phyloP scores from a whole-genome alignment of 2,113 vertebrate genomes.

The Chloebia gouldiae region DNA sequence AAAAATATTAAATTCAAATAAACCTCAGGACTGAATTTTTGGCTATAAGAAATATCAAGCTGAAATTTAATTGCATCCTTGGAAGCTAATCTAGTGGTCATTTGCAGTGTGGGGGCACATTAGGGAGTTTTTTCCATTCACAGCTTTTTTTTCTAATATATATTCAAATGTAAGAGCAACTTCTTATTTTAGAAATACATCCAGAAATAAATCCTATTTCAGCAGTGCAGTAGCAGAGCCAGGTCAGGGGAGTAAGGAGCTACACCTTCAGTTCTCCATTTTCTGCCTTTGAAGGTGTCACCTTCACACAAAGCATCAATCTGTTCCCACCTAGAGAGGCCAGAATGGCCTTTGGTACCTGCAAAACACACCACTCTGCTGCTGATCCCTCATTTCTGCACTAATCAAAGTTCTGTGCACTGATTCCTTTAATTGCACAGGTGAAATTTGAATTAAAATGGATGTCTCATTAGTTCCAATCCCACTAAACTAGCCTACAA shows the following conservation, averaged over 20 bases:
- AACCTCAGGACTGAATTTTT: neutral
- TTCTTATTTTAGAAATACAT: neutral
- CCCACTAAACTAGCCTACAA: neutral
- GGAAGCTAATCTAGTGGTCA: neutral
- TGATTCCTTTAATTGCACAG: neutral
- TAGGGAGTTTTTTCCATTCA: neutral
- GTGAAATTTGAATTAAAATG: neutral
- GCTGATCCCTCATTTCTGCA: neutral
- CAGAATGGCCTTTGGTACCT: neutral
- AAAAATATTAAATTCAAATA: neutral
- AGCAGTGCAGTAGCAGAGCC: neutral
- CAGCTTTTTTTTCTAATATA: constrained; percentile 8
- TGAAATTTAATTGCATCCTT: neutral
- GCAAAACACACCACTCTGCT: neutral
- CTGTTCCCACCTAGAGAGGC: neutral
- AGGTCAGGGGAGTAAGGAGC: neutral
- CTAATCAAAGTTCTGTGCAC: neutral
- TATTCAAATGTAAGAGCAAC: neutral
- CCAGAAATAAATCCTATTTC: neutral
- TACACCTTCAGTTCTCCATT: neutral
- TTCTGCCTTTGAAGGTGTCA: neutral
- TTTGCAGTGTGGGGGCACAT: neutral
- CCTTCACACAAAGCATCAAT: neutral
- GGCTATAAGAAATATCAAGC: neutral
- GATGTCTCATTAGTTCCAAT: neutral